Evolutionary conservation across 1,140 invertebrate genomes (phyloP), one percentile per base, ranked within the genome.

Genomic region (Anastrepha ludens): DNA sequence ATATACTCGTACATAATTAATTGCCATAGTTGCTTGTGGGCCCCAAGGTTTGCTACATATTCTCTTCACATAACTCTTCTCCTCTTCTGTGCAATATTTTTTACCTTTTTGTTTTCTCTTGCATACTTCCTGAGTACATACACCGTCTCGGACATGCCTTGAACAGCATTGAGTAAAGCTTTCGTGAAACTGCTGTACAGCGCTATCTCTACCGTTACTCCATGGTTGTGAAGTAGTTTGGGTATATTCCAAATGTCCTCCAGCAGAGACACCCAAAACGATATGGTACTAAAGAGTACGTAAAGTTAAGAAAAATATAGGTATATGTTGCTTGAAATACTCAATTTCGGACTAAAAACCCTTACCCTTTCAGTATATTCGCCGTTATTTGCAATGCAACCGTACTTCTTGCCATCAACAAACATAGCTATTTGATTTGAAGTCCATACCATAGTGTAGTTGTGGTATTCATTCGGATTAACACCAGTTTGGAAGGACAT

Each of bases 311-410:
- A 64, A 8, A 3, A 62, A 41, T 47, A 60, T n/a, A 47, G 5
- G 5, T 8, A 47, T 87, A 55, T 8, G 44, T 59, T 50, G 13
- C 7, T n/a, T 0, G 39, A 74, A 70, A 55, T 20, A 13, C 17
- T 59, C 47, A 78, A 41, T 39, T 44, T 50, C n/a, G 13, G 50
- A 13, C 65, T 55, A 59, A 87, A 95, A 92, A 95, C 94, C 92
- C 97, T 96, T 91, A 97, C 97, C 0, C 97, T 95, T 2, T 96
- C 96, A 90, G 96, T 94, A 81, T 94, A 29, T 94, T 94, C 0
- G 89, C 90, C 13, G 50, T 70, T 39, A 1, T 62, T 89, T 90
- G 88, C 2, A 89, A 93, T 91, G 0, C 93, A 92, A 9, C 93
- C 94, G 89, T 95, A 95, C 4, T 94, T 90, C n/a, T 91, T 89